Percentiles rank a stretch among this genome's conserved stretches.
These are phyloP conservation scores for Andrena cerasifolii DNA, from an alignment of 1,140 invertebrate genomes.

Conservation along the genomic window DNA sequence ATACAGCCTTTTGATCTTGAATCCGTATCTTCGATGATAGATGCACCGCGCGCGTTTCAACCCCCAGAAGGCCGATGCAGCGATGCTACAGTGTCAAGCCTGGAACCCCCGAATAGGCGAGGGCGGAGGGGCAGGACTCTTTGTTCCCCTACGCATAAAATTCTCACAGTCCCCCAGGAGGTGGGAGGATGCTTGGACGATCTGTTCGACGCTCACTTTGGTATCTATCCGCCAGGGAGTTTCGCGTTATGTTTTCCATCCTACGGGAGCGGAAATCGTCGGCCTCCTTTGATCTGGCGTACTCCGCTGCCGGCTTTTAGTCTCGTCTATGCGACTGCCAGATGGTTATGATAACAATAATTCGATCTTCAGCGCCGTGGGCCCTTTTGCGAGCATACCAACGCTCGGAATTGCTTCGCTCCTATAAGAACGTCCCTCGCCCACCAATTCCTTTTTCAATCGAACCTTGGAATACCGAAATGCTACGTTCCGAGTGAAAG, in stretches of 20 bases:
- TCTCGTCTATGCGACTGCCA: constrained; percentile 47
- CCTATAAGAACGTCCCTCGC: no score
- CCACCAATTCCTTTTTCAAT: no score
- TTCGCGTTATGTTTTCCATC: constrained; percentile 47
- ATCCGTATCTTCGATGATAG: constrained; percentile 22
- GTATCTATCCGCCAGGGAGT: constrained; percentile 54
- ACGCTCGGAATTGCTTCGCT: not conserved
- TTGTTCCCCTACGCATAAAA: constrained; percentile 46
- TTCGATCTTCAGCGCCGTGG: constrained; percentile 44
- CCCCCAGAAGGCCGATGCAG: constrained; percentile 22
- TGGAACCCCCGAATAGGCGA: not conserved
- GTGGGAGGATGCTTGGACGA: constrained; percentile 34
- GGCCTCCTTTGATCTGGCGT: constrained; percentile 59
- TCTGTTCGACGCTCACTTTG: constrained; percentile 40
- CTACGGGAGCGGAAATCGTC: constrained; percentile 40
- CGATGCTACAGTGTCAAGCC: not conserved
- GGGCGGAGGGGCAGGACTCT: constrained; percentile 9
- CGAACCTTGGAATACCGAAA: no score
- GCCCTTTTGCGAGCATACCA: constrained; percentile 5
- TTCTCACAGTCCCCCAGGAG: constrained; percentile 40
- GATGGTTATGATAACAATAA: constrained; percentile 67
- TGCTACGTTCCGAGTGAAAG: no score
- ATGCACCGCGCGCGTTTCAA: constrained; percentile 39
- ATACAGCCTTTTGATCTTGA: constrained; percentile 33
- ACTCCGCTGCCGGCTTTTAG: constrained; percentile 48